Conservation (phyloP, 2,888 invertebrate genomes). For the Callyntrura sp. region DNA sequence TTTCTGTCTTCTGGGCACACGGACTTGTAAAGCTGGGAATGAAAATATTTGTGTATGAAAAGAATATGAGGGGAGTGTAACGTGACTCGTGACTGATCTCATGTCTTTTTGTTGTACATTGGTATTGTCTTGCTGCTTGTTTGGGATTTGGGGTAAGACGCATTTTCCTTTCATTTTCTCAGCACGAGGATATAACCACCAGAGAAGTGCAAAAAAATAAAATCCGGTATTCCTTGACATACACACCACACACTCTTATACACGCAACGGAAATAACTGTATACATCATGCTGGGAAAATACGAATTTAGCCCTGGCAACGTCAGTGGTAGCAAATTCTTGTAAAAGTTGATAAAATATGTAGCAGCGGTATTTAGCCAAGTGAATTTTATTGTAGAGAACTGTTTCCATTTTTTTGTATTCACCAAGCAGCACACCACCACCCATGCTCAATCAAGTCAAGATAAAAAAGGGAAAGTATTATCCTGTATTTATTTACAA, state of each 20-base stretch:
- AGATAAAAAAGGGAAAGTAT: neutral
- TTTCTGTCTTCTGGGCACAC: neutral
- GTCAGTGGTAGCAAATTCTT: neutral
- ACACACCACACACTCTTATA: neutral
- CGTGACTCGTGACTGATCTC: conserved; percentile 74
- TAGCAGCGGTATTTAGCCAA: neutral
- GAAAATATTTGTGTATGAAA: conserved; percentile 4
- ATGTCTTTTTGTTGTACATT: conserved; percentile 23
- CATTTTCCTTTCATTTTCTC: neutral
- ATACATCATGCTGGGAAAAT: neutral
- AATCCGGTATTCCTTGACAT: conserved; percentile 48
- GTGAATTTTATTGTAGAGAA: conserved; percentile 43
- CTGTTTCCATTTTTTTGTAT: conserved; percentile 30
- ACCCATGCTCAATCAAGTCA: neutral
- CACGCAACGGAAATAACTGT: neutral
- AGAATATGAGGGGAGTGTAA: conserved; percentile 23
- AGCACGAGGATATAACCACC: conserved; percentile 24
- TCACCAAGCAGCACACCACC: neutral
- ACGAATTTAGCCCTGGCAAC: neutral
- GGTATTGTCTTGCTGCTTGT: neutral
- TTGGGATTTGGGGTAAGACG: conserved; percentile 21
- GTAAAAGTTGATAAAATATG: neutral
- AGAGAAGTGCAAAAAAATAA: conserved; percentile 45
- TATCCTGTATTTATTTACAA: neutral
- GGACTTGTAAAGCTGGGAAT: neutral